Base-by-base conservation (phyloP, 2,797 vertebrate species). In the Arrhamphus sclerolepis region DNA sequence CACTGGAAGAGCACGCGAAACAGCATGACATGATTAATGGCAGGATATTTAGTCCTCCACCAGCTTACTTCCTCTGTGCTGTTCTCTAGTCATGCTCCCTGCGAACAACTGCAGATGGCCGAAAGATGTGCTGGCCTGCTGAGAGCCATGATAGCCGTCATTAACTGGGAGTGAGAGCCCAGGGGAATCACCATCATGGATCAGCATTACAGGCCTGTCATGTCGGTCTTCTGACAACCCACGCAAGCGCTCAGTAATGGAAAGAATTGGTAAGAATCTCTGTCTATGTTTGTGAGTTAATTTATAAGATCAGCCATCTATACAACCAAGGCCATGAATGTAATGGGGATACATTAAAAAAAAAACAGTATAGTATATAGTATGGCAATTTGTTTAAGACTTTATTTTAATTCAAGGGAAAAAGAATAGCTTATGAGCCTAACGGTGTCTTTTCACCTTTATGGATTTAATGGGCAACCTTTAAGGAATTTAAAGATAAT, bases 81-180 rank as follows among this genome's bases (percentile, higher is more conserved):
- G 39, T 60, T 67, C 54, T 69, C 56, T 11, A 46, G 51, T 59
- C 70, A 16, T n/a, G 53, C 78, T 69, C 38, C 59, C 42, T 57
- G 56, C 54, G 57, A 68, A 67, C 49, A 70, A 52, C 60, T 84
- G 80, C 87, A 84, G 83, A 83, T 81, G 75, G 78, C 53, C 72
- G 77, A 69, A 66, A 56, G 78, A 75, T 60, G 64, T 17, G 18
- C 46, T 43, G 59, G 74, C 75, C 78, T 65, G 72, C 67, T 69
- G 76, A 82, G 79, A 78, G 65, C 67, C 81, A 70, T 85, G 73
- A 88, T 89, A 80, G 10, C 83, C 71, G 77, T 82, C 83, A 89
- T 90, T 88, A 88, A 70, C 66, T 77, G 77, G 77, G 83, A 82
- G 75, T 67, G 67, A 65, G 59, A 68, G 28, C 62, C 68, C 62